phyloP scores from a whole-genome alignment of 2,888 invertebrate genomes.

The Eupithecia tripunctaria region DNA sequence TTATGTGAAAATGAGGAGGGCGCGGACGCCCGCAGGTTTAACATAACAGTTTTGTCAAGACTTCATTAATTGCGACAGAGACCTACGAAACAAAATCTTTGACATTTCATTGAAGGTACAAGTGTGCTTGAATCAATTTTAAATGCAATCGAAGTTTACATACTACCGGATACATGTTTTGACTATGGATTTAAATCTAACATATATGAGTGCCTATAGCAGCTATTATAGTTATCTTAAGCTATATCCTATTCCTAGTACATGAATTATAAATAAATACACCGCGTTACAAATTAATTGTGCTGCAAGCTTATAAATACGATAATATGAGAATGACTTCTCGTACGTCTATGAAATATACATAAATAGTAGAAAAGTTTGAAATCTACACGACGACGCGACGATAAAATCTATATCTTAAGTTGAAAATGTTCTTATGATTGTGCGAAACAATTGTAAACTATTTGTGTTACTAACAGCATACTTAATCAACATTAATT shows the following conservation, averaged over 20 bases:
- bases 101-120: constrained; percentile 17
- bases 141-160: constrained; percentile 41
- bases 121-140: constrained; percentile 39
- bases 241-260: constrained; percentile 61
- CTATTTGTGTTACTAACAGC: not conserved
- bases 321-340: constrained; percentile 48
- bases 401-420: constrained; percentile 29
- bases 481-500: not conserved
- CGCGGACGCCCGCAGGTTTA: not conserved
- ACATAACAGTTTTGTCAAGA: constrained; percentile 70
- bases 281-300: constrained; percentile 59
- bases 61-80: constrained; percentile 49
- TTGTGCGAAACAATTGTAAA: not conserved
- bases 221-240: constrained; percentile 65
- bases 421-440: not conserved
- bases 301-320: constrained; percentile 57
- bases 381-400: constrained; percentile 55
- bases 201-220: constrained; percentile 61
- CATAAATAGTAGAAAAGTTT: constrained; percentile 48
- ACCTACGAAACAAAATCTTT: constrained; percentile 37
- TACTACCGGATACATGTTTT: constrained; percentile 47
- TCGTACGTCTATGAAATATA: constrained; percentile 42
- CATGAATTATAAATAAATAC: constrained; percentile 57
- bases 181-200: constrained; percentile 48
- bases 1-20: constrained; percentile 48